Conservation (phyloP, 2,113 vertebrate species). For the Rousettus leschenaultii region DNA sequence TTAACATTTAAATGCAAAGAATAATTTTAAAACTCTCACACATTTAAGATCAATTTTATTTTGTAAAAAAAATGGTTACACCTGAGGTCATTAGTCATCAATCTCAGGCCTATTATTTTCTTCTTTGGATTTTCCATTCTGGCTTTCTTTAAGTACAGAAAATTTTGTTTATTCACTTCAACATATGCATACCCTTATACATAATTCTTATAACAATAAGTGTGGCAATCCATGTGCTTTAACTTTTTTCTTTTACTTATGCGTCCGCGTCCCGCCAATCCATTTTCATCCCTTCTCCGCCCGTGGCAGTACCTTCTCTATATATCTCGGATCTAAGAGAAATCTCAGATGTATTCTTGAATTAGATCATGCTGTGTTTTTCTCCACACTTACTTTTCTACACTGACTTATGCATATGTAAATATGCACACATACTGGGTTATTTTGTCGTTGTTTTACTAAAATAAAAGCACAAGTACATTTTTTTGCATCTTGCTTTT, state of each 20-base stretch:
- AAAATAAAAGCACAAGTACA: not conserved
- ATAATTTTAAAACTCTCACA: not conserved
- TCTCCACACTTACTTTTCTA: not conserved
- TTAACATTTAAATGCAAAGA: not conserved
- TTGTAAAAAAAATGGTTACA: not conserved
- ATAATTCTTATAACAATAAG: not conserved
- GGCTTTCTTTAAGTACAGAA: not conserved
- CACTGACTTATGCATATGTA: not conserved
- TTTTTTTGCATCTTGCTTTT: not conserved
- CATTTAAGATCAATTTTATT: not conserved
- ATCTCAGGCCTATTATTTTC: not conserved
- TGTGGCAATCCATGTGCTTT: not conserved
- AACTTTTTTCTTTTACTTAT: not conserved
- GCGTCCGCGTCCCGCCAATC: not conserved
- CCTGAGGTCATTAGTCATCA: not conserved
- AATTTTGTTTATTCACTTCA: not conserved
- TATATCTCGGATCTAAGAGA: not conserved
- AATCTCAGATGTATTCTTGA: not conserved
- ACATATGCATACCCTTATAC: not conserved
- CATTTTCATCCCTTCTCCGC: not conserved
- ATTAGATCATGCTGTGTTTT: not conserved
- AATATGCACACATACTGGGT: not conserved
- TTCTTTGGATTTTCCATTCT: not conserved
- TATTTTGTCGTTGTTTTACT: not conserved
- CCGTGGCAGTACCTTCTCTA: not conserved